These are phyloP conservation scores for Carettochelys insculpta DNA, from an alignment of 2,113 vertebrate genomes.

Conservation along the genomic window DNA sequence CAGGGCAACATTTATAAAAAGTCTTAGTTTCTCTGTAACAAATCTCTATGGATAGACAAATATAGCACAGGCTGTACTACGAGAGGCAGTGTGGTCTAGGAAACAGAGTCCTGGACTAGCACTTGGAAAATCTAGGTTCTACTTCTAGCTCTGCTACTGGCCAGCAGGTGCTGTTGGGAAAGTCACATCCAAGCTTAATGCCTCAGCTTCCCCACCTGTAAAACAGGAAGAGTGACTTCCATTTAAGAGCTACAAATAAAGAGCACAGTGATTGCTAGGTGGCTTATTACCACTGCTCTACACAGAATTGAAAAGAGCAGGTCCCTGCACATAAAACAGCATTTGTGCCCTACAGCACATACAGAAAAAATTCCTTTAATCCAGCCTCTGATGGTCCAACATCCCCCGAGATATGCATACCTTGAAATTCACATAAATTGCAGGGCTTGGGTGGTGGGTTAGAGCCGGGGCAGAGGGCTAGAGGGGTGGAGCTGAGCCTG, in stretches of 20 bases:
- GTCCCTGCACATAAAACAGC: rapidly evolving
- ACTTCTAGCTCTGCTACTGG: neutral
- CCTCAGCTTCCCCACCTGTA: neutral
- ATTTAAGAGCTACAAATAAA: neutral
- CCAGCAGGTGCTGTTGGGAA: neutral
- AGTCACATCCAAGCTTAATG: neutral
- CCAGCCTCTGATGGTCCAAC: no score
- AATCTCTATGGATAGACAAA: neutral
- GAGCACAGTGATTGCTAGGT: neutral
- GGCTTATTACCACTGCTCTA: neutral
- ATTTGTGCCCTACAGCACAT: neutral
- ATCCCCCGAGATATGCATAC: no score
- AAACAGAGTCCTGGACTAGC: neutral
- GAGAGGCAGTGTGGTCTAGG: neutral
- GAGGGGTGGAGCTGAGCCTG: no score
- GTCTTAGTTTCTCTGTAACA: neutral
- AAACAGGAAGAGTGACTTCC: neutral
- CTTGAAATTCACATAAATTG: no score
- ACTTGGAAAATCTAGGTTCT: neutral
- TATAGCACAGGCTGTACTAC: rapidly evolving
- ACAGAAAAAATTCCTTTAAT: no score
- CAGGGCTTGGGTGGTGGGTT: no score
- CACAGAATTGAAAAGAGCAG: neutral
- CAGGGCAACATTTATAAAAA: neutral
- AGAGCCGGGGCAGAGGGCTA: no score